Evolutionary conservation across 2,888 invertebrate species (phyloP).

Genomic region (Thereva unica): DNA sequence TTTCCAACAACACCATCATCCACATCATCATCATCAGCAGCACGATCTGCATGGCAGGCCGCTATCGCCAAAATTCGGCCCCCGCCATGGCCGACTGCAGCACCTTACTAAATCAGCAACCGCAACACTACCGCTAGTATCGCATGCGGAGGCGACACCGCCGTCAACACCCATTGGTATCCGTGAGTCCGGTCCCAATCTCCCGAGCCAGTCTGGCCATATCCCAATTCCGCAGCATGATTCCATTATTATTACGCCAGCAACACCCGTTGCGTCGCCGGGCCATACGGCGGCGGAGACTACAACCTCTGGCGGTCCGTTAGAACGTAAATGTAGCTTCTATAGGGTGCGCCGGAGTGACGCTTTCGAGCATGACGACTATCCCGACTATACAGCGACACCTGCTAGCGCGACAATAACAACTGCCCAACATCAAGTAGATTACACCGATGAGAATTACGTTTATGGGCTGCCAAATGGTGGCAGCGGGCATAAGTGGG

Average conservation of each 20-base stretch:
- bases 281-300: slow-evolving; percentile 45
- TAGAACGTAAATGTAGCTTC: slow-evolving; percentile 58
- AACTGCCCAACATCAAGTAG: slow-evolving; percentile 48
- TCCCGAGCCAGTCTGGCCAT: slow-evolving; percentile 27
- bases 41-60: slow-evolving; percentile 25
- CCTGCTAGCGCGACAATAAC: slow-evolving; percentile 23
- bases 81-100: slow-evolving; percentile 42
- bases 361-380: slow-evolving; percentile 37
- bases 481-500: slow-evolving; percentile 52
- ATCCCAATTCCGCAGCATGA: slow-evolving; percentile 48
- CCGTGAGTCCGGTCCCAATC: slow-evolving; percentile 40
- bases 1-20: slow-evolving; percentile 46
- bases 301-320: slow-evolving; percentile 42
- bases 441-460: slow-evolving; percentile 52
- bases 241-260: slow-evolving; percentile 58
- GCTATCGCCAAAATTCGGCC: slow-evolving; percentile 36
- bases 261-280: slow-evolving; percentile 58
- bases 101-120: slow-evolving; percentile 57
- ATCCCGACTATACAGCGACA: slow-evolving; percentile 5
- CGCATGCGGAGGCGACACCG: slow-evolving; percentile 55
- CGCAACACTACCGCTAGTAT: slow-evolving; percentile 56
- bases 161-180: slow-evolving; percentile 49
- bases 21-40: slow-evolving; percentile 37
- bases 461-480: slow-evolving; percentile 47
- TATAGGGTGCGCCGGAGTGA: slow-evolving; percentile 53